These are phyloP conservation scores for Drosophila sp. DNA, from an alignment of 1,140 invertebrate species.

Conservation along the genomic window DNA sequence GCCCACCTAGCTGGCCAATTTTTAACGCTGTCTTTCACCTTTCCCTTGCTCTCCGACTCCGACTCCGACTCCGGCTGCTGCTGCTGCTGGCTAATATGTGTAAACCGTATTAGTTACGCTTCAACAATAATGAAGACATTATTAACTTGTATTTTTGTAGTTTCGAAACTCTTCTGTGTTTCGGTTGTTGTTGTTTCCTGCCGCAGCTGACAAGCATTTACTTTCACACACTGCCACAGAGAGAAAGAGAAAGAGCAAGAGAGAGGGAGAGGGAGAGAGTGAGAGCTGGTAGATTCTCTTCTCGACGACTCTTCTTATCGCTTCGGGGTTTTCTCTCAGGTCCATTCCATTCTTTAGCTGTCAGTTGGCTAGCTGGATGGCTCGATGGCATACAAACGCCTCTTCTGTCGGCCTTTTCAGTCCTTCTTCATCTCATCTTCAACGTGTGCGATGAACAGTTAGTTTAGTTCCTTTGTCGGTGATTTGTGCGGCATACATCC, in stretches of 20 bases:
- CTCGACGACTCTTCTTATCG: slow-evolving; percentile 53
- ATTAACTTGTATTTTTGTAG: slow-evolving; percentile 74
- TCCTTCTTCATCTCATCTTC: slow-evolving; percentile 52
- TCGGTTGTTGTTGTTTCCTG: slow-evolving; percentile 62
- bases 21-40: slow-evolving; percentile 70
- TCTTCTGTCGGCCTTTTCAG: slow-evolving; percentile 51
- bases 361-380: slow-evolving; percentile 58
- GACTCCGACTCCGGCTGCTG: slow-evolving; percentile 11
- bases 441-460: slow-evolving; percentile 79
- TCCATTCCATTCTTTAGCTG: slow-evolving; percentile 73
- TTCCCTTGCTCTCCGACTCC: slow-evolving; percentile 33
- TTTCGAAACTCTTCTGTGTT: slow-evolving; percentile 31
- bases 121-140: slow-evolving; percentile 83
- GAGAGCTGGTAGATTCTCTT: neutral
- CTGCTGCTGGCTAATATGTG: slow-evolving; percentile 75
- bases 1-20: slow-evolving; percentile 63
- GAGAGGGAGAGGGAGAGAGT: slow-evolving; percentile 27
- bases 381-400: slow-evolving; percentile 54
- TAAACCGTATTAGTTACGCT: slow-evolving; percentile 82
- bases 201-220: slow-evolving; percentile 78
- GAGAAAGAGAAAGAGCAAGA: neutral
- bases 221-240: slow-evolving; percentile 50
- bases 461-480: slow-evolving; percentile 71
- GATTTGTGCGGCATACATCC: slow-evolving; percentile 70
- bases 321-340: slow-evolving; percentile 25